Conservation (phyloP, 2,113 vertebrate genomes). For the Saiga tatarica region DNA sequence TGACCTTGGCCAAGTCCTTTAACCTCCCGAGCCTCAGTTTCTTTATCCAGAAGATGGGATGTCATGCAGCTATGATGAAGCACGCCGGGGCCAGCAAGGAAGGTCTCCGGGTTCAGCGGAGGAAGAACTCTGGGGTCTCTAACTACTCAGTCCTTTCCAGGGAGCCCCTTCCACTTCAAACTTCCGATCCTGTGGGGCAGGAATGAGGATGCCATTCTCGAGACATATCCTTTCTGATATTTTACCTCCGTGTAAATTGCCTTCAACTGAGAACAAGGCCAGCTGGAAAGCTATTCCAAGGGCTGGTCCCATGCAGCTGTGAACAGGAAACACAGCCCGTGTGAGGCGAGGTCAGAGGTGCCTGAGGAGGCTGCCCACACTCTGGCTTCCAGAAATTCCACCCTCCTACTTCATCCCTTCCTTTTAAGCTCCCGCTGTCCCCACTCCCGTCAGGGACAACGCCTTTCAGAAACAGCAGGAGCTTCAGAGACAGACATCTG, state of each 20-base stretch:
- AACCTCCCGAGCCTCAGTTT: not conserved
- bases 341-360: not conserved
- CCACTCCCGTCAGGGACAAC: accelerated
- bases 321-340: not conserved
- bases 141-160: not conserved
- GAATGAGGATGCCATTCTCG: too few relatives aligned
- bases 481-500: too few relatives aligned
- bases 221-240: not conserved
- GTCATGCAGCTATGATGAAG: not conserved
- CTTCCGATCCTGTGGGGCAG: not conserved
- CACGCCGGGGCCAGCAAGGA: accelerated
- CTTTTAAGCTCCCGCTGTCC: accelerated
- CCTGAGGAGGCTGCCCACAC: not conserved
- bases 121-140: not conserved
- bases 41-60: not conserved
- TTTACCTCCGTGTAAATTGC: not conserved
- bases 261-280: not conserved
- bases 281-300: constrained; percentile 50
- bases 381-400: not conserved
- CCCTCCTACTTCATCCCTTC: not conserved
- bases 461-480: not conserved
- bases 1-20: not conserved
- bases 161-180: not conserved
- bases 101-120: accelerated
- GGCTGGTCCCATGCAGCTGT: constrained; percentile 17